phyloP scores from a whole-genome alignment of 2,113 vertebrate genomes.

The Cinclus mexicanus region DNA sequence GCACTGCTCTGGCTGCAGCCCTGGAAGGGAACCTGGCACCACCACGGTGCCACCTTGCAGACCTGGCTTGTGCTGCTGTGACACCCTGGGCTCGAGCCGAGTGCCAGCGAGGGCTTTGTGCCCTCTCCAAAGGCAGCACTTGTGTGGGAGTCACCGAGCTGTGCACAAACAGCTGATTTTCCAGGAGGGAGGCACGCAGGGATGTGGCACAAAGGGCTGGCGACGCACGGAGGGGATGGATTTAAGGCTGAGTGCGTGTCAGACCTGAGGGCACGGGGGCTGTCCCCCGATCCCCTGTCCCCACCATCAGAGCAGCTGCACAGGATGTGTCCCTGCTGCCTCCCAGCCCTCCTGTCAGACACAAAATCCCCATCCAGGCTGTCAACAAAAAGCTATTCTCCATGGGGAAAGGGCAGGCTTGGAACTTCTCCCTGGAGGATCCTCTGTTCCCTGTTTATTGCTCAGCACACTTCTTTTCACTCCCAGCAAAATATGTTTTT shows the following conservation, averaged over 20 bases:
- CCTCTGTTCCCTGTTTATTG: background rate
- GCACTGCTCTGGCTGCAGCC: background rate
- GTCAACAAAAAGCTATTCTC: conserved; percentile 33
- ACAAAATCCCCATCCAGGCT: background rate
- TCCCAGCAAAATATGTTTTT: background rate
- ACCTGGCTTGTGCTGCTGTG: background rate
- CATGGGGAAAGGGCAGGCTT: conserved; percentile 26
- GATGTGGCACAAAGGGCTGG: background rate
- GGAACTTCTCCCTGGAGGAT: conserved; percentile 8
- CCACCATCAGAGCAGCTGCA: background rate
- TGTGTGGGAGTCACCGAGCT: background rate
- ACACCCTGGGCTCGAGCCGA: rapidly evolving
- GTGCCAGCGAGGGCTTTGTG: background rate
- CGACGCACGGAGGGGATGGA: rapidly evolving
- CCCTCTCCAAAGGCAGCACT: background rate
- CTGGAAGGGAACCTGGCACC: background rate
- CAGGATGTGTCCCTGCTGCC: background rate
- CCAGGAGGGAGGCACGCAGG: rapidly evolving
- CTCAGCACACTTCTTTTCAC: conserved; percentile 2
- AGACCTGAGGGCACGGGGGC: background rate
- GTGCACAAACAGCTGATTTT: rapidly evolving
- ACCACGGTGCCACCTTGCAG: background rate
- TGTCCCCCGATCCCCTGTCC: background rate
- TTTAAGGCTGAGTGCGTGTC: rapidly evolving
- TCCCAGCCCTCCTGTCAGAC: background rate